Base-by-base conservation (phyloP, 2,797 vertebrate genomes). In the Chelonia mydas region DNA sequence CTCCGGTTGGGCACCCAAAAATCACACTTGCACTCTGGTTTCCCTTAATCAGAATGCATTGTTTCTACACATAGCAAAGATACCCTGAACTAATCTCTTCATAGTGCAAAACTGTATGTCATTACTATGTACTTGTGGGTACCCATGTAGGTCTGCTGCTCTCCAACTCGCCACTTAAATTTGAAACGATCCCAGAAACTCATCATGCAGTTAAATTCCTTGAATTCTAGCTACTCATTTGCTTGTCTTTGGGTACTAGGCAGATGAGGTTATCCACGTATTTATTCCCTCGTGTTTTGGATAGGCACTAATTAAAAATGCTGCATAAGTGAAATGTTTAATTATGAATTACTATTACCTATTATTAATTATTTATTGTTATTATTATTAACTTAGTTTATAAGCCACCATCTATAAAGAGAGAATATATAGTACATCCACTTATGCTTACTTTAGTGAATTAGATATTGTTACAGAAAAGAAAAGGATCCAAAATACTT, bases 101-200 rank as follows among this genome's bases (percentile, higher is more conserved):
- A 7, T 1, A n/a, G 27, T 0, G 0, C 45, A 25, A 91, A 85
- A 11, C 51, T 87, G 11, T 0, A 1, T 5, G 77, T 90, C 85
- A 78, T 37, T 4, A 11, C 65, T 41, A 19, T 72, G 19, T 76
- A 9, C 37, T 54, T 87, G 13, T 83, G 57, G 50, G 27, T 4
- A 51, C 12, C 3, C 21, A 55, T 51, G 11, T 72, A 45, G 72
- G 81, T 3, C 13, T 33, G 23, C n/a, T 9, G 1, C 11, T 83
- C 4, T 91, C 76, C 92, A 86, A 7, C 0, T 27, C 2, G 9
- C 47, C 77, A 12, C 17, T 28, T 84, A 79, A 45, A 49, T 79
- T 86, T 33, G 51, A 3, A 3, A 47, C 45, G 77, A 41, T 2
- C 12, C 2, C 31, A 76, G 50, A 16, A 41, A 33, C n/a, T 53